phyloP scores from a whole-genome alignment of 2,797 vertebrate genomes.

The Artibeus jamaicensis region DNA sequence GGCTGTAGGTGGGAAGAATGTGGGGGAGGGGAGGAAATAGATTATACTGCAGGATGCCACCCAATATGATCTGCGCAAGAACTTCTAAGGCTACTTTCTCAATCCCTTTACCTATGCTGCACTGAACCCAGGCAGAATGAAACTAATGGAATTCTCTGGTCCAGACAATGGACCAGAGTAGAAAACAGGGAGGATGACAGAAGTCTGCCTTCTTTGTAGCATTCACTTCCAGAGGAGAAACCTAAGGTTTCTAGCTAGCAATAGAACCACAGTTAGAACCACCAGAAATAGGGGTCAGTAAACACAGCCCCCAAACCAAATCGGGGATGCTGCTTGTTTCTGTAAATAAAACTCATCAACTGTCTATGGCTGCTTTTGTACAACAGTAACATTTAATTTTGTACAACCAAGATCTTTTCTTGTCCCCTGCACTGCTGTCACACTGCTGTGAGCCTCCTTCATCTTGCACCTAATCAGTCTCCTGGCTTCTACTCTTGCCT shows the following conservation, averaged over 20 bases:
- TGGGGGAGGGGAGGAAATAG: not conserved
- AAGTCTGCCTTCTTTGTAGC: conserved; percentile 21
- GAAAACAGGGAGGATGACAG: not conserved
- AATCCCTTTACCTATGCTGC: not conserved
- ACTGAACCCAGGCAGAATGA: not conserved
- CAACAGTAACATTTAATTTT: no score
- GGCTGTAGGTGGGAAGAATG: not conserved
- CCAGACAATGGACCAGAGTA: not conserved
- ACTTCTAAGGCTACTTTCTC: conserved; percentile 20
- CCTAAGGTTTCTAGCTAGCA: not conserved
- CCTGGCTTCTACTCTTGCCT: not conserved
- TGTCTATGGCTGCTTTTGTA: not conserved
- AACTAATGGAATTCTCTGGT: not conserved
- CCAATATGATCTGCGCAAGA: not conserved
- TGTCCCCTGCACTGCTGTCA: not conserved
- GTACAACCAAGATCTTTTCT: no score
- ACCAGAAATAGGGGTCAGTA: not conserved
- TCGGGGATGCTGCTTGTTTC: not conserved
- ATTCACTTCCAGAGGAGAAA: conserved; percentile 23
- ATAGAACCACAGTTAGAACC: not conserved
- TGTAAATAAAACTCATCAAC: conserved; percentile 17
- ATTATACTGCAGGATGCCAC: not conserved
- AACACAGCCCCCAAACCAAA: not conserved
- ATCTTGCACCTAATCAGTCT: not conserved
- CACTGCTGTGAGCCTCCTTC: not conserved